Conservation (phyloP, 2,113 vertebrate genomes). For the Tiliqua scincoides region DNA sequence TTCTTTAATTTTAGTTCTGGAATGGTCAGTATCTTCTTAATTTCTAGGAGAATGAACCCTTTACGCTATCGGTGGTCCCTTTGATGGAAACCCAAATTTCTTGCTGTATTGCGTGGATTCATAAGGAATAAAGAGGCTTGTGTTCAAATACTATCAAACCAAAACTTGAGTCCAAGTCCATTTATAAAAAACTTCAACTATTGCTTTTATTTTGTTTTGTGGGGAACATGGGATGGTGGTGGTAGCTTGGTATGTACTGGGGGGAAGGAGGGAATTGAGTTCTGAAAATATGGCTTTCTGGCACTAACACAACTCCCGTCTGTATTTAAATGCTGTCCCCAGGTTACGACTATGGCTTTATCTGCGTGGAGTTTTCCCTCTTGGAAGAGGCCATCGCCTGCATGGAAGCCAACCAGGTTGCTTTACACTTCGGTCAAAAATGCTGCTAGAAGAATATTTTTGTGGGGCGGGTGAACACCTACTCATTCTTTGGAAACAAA, state of each 20-base stretch:
- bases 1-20: conserved; percentile 45
- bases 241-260: conserved; percentile 71
- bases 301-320: conserved; percentile 99
- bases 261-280: conserved; percentile 76
- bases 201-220: conserved; percentile 58
- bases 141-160: conserved; percentile 25
- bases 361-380: conserved; percentile 99
- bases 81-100: conserved; percentile 20
- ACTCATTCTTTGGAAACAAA: conserved; percentile 64
- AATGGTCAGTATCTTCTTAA: conserved; percentile 36
- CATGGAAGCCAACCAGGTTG: conserved; percentile 99
- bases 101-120: conserved; percentile 45
- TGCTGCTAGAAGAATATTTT: conserved; percentile 87
- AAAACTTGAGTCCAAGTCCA: conserved; percentile 52
- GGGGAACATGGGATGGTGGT: conserved; percentile 52
- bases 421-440: conserved; percentile 95
- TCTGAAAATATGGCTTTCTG: conserved; percentile 76
- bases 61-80: conserved; percentile 37
- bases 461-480: conserved; percentile 81
- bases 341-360: conserved; percentile 99
- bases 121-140: conserved; percentile 55
- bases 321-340: conserved; percentile 99
- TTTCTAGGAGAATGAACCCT: conserved; percentile 34
- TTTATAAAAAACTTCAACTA: conserved; percentile 59
- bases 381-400: conserved; percentile 99